Percentiles rank a stretch among this genome's conserved stretches.
phyloP scores from a whole-genome alignment of 2,797 vertebrate species.

The Oreochromis mossambicus region DNA sequence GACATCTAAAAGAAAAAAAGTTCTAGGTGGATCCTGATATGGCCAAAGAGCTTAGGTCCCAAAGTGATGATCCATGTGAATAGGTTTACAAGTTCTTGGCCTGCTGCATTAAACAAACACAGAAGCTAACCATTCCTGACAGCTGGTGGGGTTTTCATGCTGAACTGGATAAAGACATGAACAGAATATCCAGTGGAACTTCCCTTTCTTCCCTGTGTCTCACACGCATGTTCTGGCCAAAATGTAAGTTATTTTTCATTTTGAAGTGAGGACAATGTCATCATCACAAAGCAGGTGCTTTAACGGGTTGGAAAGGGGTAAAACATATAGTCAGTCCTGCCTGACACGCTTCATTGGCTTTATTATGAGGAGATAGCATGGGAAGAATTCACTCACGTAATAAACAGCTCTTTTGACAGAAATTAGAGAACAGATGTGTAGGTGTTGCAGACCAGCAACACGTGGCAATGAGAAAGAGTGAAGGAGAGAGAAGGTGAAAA shows the following conservation, averaged over 20 bases:
- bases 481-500: constrained; percentile 8
- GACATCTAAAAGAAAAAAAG: neutral
- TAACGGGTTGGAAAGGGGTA: constrained; percentile 26
- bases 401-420: constrained; percentile 50
- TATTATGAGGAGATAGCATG: constrained; percentile 53
- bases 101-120: constrained; percentile 37
- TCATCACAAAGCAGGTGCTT: constrained; percentile 56
- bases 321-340: constrained; percentile 16
- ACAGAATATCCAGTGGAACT: constrained; percentile 35
- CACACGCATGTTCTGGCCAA: constrained; percentile 13
- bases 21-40: neutral
- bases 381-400: constrained; percentile 44
- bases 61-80: constrained; percentile 34
- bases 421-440: constrained; percentile 50
- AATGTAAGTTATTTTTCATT: constrained; percentile 44
- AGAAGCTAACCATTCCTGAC: constrained; percentile 53
- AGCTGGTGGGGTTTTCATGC: constrained; percentile 29
- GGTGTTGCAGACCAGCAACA: constrained; percentile 38
- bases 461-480: neutral
- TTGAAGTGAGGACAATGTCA: constrained; percentile 35
- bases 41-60: neutral
- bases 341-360: constrained; percentile 44
- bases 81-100: constrained; percentile 27
- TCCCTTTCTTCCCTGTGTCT: constrained; percentile 5
- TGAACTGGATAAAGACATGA: constrained; percentile 27